Evolutionary conservation across 2,113 vertebrate species (phyloP).

Genomic region (Ophiodon elongatus): DNA sequence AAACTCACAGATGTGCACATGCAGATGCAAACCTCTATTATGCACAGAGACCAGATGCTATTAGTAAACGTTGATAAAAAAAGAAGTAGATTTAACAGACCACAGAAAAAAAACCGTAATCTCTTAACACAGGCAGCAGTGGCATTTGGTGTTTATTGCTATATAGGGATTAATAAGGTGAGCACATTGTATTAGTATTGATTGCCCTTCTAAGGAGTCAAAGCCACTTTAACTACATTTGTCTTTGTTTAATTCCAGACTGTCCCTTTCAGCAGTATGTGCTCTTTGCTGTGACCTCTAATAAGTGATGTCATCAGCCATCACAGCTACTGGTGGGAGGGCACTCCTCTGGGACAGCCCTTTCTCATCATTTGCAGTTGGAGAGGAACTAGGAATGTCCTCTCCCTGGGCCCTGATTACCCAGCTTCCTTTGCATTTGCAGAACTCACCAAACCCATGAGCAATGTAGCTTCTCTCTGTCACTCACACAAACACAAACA

Average conservation of each 20-base stretch:
- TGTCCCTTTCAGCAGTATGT: slow-evolving; percentile 68
- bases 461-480: slow-evolving; percentile 22
- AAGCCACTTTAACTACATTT: slow-evolving; percentile 63
- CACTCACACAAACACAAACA: neutral
- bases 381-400: slow-evolving; percentile 64
- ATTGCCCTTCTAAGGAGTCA: slow-evolving; percentile 67
- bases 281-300: slow-evolving; percentile 73
- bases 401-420: slow-evolving; percentile 58
- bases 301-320: slow-evolving; percentile 75
- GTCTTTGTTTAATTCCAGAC: slow-evolving; percentile 63
- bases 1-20: neutral
- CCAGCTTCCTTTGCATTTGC: slow-evolving; percentile 49
- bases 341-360: slow-evolving; percentile 56
- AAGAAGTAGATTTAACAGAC: slow-evolving; percentile 8
- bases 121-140: slow-evolving; percentile 14
- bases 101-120: neutral
- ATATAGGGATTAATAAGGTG: slow-evolving; percentile 31
- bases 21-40: neutral
- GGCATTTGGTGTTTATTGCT: slow-evolving; percentile 30
- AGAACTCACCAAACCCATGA: slow-evolving; percentile 37
- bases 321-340: slow-evolving; percentile 47
- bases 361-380: slow-evolving; percentile 27
- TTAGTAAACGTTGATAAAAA: neutral
- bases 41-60: neutral
- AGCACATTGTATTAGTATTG: slow-evolving; percentile 56